Percentiles rank a stretch among this genome's conserved stretches.
These are phyloP conservation scores for Xiphorhynchus erythropygius DNA, from an alignment of 2,797 vertebrate genomes.

Conservation along the genomic window DNA sequence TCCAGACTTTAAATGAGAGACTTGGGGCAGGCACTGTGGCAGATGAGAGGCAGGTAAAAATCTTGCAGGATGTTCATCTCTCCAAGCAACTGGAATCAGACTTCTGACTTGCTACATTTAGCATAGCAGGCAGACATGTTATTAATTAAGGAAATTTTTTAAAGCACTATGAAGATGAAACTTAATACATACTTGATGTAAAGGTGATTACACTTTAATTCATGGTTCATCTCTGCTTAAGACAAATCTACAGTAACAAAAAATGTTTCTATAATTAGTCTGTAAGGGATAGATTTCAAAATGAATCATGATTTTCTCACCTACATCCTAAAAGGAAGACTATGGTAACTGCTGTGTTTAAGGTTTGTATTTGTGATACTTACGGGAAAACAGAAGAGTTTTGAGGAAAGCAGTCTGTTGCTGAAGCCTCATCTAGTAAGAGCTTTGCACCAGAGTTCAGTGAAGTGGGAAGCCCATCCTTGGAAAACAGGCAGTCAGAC, in stretches of 20 bases:
- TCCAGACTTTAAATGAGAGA: not conserved
- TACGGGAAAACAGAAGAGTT: not conserved
- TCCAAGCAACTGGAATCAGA: not conserved
- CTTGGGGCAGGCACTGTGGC: not conserved
- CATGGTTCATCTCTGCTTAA: not conserved
- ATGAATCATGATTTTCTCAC: not conserved
- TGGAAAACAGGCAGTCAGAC: not conserved
- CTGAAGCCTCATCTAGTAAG: not conserved
- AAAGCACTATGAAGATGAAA: not conserved
- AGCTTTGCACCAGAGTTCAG: not conserved
- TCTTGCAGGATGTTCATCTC: not conserved
- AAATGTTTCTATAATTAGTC: not conserved
- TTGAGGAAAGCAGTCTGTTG: not conserved
- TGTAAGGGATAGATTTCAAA: not conserved
- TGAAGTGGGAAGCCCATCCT: not conserved
- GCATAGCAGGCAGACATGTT: not conserved
- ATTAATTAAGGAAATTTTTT: slow-evolving; percentile 13
- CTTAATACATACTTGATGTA: slow-evolving; percentile 1
- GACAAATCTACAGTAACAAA: not conserved
- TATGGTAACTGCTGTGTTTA: not conserved
- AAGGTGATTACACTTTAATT: not conserved
- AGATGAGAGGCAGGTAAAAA: not conserved
- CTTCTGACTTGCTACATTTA: not conserved
- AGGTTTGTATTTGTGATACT: not conserved
- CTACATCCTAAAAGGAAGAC: not conserved